Percentiles rank a stretch among this genome's conserved stretches.
Conservation (phyloP, 2,113 vertebrate genomes). For the Dolichotis patagonum region DNA sequence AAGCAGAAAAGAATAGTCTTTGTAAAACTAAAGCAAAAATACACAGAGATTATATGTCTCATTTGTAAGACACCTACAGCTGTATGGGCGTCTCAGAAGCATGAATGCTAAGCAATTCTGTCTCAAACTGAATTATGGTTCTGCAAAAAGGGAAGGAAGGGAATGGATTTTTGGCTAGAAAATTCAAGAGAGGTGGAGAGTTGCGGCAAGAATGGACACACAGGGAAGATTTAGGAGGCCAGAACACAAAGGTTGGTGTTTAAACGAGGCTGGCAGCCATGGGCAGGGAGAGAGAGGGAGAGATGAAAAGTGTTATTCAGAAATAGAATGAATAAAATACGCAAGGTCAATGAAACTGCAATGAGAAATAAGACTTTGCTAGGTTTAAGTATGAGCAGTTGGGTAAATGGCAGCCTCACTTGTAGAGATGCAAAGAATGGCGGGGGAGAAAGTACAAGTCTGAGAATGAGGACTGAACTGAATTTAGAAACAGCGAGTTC, state of each 20-base stretch:
- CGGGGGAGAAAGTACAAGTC: neutral
- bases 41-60: neutral
- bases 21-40: neutral
- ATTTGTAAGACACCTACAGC: neutral
- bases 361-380: neutral
- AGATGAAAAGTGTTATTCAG: neutral
- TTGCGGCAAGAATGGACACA: neutral
- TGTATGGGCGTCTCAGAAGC: neutral
- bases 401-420: neutral
- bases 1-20: neutral
- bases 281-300: neutral
- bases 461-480: neutral
- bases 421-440: neutral
- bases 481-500: neutral
- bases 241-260: neutral
- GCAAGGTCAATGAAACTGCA: neutral
- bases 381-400: neutral
- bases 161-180: neutral
- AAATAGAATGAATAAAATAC: neutral
- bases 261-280: neutral
- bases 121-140: neutral
- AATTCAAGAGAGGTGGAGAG: neutral
- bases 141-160: neutral
- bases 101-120: neutral
- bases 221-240: neutral